phyloP scores from a whole-genome alignment of 2,888 invertebrate species.

The Notodonta ziczac region DNA sequence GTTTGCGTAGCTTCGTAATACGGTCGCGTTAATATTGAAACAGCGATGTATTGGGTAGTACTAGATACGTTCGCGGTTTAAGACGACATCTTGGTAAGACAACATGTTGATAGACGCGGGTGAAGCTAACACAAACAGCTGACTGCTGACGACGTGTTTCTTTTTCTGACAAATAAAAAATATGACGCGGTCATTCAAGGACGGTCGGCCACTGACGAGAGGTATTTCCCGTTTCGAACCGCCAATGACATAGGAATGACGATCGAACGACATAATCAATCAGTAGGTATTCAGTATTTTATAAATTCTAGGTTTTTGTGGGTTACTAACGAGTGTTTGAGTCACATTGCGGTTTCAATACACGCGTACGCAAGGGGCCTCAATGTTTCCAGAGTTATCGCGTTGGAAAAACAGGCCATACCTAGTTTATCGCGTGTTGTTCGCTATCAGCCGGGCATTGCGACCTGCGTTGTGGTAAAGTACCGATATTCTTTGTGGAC shows the following conservation, averaged over 20 bases:
- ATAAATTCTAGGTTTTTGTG: constrained; percentile 28
- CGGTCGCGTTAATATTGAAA: constrained; percentile 13
- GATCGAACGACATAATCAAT: constrained; percentile 44
- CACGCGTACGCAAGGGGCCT: constrained; percentile 47
- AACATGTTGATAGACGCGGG: constrained; percentile 77
- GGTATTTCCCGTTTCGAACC: constrained; percentile 74
- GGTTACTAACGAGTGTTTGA: constrained; percentile 21
- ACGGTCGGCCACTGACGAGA: constrained; percentile 69
- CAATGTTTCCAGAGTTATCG: constrained; percentile 69
- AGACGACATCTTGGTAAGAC: constrained; percentile 42
- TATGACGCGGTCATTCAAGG: constrained; percentile 81
- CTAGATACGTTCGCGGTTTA: constrained; percentile 29
- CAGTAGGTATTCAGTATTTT: constrained; percentile 12
- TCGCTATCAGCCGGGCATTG: constrained; percentile 68
- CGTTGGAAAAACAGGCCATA: constrained; percentile 72
- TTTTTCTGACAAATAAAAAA: constrained; percentile 78
- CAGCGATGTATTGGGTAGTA: constrained; percentile 46
- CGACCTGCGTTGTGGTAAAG: constrained; percentile 48
- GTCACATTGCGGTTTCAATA: constrained; percentile 27
- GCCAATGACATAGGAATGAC: constrained; percentile 56
- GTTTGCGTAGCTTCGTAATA: constrained; percentile 13
- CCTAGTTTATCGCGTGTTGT: constrained; percentile 68
- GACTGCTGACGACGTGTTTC: constrained; percentile 75
- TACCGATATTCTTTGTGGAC: constrained; percentile 27
- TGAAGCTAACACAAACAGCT: constrained; percentile 81